These are phyloP conservation scores for Marcusenius ussheri DNA, from an alignment of 2,113 vertebrate species.

Conservation along the genomic window DNA sequence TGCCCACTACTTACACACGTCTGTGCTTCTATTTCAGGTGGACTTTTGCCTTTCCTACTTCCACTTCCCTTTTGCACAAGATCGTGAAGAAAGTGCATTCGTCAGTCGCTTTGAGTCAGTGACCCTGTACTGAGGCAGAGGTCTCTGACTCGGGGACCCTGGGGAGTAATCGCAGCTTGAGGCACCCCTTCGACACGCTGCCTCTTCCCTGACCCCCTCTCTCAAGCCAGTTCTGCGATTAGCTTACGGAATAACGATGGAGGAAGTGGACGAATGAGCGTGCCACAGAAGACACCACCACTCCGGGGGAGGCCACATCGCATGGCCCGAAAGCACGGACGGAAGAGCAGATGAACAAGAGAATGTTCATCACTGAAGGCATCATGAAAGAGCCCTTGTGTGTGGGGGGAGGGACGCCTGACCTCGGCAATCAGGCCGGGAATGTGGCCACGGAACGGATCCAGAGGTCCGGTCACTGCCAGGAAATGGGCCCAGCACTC, in stretches of 20 bases:
- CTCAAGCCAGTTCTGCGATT: not conserved
- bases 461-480: not conserved
- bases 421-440: not conserved
- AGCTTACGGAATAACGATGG: not conserved
- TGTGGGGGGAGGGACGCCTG: not conserved
- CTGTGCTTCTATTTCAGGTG: not conserved
- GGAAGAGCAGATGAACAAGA: not conserved
- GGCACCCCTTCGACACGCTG: not conserved
- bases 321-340: not conserved
- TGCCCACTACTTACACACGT: not conserved
- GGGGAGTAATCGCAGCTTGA: not conserved
- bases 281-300: not conserved
- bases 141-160: not conserved
- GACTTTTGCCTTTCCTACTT: not conserved
- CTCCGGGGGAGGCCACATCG: not conserved
- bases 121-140: not conserved
- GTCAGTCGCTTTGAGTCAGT: not conserved
- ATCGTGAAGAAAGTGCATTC: not conserved
- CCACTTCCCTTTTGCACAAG: not conserved
- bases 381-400: slow-evolving; percentile 3
- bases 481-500: not conserved
- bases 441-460: not conserved
- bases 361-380: not conserved
- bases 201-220: not conserved
- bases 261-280: not conserved